Evolutionary conservation across 1,140 invertebrate species (phyloP).

Genomic region (Aphaenogaster ashmeadi): DNA sequence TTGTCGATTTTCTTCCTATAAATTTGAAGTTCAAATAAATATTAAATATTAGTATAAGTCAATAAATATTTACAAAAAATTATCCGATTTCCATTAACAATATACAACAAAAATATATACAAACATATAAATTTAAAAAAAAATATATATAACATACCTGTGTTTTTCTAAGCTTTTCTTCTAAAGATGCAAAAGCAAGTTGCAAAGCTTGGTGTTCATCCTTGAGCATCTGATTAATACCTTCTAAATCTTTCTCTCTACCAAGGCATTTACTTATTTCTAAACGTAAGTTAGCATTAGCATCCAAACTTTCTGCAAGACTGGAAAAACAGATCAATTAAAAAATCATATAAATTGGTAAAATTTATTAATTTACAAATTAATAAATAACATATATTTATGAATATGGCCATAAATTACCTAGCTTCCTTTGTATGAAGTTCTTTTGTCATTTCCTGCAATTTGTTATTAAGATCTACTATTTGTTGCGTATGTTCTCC

Average conservation of each 20-base stretch:
- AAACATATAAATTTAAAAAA: conserved; percentile 18
- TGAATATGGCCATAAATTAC: conserved; percentile 86
- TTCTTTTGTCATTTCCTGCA: conserved; percentile 95
- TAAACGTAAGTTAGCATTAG: conserved; percentile 89
- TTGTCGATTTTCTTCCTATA: conserved; percentile 96
- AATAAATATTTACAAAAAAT: neutral
- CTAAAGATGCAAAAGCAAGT: conserved; percentile 95
- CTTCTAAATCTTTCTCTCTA: conserved; percentile 91
- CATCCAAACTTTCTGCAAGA: conserved; percentile 91
- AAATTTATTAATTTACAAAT: neutral
- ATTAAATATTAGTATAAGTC: neutral
- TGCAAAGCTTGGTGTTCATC: conserved; percentile 98
- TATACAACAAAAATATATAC: conserved; percentile 4
- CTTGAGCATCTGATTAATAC: conserved; percentile 94
- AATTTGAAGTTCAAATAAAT: conserved; percentile 71
- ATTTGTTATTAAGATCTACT: conserved; percentile 94
- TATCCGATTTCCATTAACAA: neutral
- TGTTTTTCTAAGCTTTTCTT: conserved; percentile 95
- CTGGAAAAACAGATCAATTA: conserved; percentile 86
- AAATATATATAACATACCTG: conserved; percentile 88
- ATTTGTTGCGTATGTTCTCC: conserved; percentile 98
- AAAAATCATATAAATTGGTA: neutral
- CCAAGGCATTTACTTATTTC: conserved; percentile 90
- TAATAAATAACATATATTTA: neutral
- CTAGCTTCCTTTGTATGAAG: conserved; percentile 91